phyloP scores from a whole-genome alignment of 1,140 invertebrate species.

The Drosophila parabipectinata region DNA sequence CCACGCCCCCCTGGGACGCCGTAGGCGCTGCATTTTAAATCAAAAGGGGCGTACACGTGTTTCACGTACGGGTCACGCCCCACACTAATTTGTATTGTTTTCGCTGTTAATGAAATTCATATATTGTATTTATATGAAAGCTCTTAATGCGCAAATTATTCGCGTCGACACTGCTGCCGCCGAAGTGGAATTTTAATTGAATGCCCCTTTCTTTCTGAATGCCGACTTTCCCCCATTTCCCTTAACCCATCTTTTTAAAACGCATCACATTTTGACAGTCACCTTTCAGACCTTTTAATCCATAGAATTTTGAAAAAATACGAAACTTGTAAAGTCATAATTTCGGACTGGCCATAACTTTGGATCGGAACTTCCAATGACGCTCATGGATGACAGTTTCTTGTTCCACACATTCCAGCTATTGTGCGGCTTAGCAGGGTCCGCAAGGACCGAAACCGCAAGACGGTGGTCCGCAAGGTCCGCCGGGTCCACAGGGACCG shows the following conservation, averaged over 20 bases:
- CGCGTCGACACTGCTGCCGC: constrained; percentile 10
- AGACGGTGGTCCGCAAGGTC: constrained; percentile 16
- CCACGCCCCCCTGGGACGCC: neutral
- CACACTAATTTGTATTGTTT: constrained; percentile 48
- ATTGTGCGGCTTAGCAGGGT: constrained; percentile 28
- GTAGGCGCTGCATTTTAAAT: constrained; percentile 11
- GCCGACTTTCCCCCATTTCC: neutral
- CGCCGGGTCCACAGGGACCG: constrained; percentile 24
- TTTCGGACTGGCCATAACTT: constrained; percentile 11
- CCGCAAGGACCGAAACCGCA: constrained; percentile 14
- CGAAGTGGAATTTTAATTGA: constrained; percentile 7
- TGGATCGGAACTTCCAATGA: constrained; percentile 4
- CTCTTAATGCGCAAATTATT: constrained; percentile 37
- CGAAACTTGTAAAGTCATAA: constrained; percentile 25
- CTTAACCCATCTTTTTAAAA: neutral
- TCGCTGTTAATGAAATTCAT: constrained; percentile 49
- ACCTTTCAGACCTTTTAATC: constrained; percentile 11
- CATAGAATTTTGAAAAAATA: constrained; percentile 36
- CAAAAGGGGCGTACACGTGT: constrained; percentile 24
- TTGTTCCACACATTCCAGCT: neutral
- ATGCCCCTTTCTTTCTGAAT: no score
- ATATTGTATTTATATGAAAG: constrained; percentile 20
- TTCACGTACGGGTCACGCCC: constrained; percentile 14
- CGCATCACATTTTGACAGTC: neutral
- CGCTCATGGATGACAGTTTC: neutral